Base-by-base conservation (phyloP, 1,140 invertebrate species). In the Planococcus citri region DNA sequence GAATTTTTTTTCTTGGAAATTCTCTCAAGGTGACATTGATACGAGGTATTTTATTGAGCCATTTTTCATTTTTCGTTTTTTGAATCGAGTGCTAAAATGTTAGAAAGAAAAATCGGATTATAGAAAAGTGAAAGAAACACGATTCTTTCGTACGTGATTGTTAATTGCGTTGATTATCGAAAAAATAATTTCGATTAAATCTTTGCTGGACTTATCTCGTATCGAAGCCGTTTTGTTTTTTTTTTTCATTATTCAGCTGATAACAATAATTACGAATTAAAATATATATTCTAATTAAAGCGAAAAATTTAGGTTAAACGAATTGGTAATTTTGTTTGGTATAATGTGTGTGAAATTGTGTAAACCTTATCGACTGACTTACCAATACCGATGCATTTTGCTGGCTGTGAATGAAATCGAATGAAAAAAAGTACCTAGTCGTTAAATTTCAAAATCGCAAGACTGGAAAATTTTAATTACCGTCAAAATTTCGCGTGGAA, bases 231-330 rank as follows among this genome's bases (percentile, higher is more conserved):
- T 51, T 51, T 51, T 51, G 4, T 51, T 51, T 51, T 51, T 51
- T 51, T 51, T 51, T 51, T 51, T 20, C 41, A 51, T 51, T 51
- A 51, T 51, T 51, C 41, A 20, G 10, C 41, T 51, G 41, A 51
- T 51, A 51, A 51, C 41, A 51, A 51, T 51, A 51, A 51, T 51
- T 51, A 51, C 41, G 41, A 51, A 51, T 51, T 51, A 51, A 51
- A 51, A 51, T 20, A 17, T 51, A 20, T 51, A 51, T 51, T 51
- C 41, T 51, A 51, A 51, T 51, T 51, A 51, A 51, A 51, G 41
- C 2, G 12, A 51, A 51, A 51, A 51, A 51, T 51, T 51, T 51
- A 51, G 41, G 41, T 51, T 51, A 51, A 20, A 51, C n/a, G n/a
- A 51, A 51, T 51, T 9, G 41, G n/a, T 51, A 51, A n/a, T 51